Evolutionary conservation across 2,888 invertebrate species (phyloP).

Genomic region (Plusia festucae): DNA sequence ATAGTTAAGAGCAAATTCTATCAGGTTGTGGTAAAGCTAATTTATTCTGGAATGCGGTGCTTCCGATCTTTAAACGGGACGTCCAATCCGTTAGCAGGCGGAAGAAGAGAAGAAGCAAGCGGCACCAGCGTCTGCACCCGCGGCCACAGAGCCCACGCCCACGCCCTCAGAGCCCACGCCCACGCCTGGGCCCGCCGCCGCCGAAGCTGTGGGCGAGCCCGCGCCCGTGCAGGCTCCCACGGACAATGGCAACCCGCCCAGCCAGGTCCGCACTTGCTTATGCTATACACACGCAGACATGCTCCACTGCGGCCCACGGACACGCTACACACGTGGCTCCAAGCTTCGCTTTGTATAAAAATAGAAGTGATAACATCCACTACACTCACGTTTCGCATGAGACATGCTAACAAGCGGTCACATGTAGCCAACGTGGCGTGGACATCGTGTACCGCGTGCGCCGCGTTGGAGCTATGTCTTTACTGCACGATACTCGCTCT

Average conservation of each 20-base stretch:
- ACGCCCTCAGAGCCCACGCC: slow-evolving; percentile 22
- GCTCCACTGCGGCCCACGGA: no score
- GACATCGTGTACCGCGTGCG: no score
- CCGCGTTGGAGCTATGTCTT: no score
- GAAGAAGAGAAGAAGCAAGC: slow-evolving; percentile 80
- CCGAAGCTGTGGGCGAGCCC: slow-evolving; percentile 10
- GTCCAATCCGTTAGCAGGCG: slow-evolving; percentile 64
- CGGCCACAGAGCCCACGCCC: slow-evolving; percentile 23
- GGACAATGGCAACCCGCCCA: slow-evolving; percentile 75
- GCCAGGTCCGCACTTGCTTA: neutral
- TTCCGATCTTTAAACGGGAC: neutral
- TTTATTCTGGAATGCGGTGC: neutral
- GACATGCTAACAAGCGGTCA: no score
- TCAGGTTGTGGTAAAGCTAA: neutral
- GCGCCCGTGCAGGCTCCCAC: slow-evolving; percentile 27
- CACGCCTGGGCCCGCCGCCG: neutral
- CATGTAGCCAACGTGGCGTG: no score
- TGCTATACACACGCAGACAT: no score
- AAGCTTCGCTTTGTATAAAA: no score
- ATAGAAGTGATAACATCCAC: no score
- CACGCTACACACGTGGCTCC: no score
- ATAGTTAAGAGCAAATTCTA: neutral
- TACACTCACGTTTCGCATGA: no score
- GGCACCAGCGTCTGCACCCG: slow-evolving; percentile 22
- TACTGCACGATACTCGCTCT: no score